A percentile compares a stretch with the other conserved stretches of the same genome.
These are phyloP conservation scores for Solenopsis invicta DNA, from an alignment of 1,140 invertebrate species.

Conservation along the genomic window DNA sequence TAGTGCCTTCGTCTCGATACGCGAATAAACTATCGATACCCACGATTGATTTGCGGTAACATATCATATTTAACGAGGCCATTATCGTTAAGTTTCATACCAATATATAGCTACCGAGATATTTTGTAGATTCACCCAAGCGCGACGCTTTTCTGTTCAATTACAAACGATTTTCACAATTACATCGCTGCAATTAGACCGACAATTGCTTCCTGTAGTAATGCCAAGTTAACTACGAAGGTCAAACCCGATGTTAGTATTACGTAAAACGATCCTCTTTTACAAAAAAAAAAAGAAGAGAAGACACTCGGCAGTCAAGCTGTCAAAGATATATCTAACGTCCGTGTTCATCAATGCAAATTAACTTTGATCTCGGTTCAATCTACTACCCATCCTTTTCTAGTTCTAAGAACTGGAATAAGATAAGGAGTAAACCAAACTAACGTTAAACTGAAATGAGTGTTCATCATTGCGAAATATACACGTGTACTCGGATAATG, in stretches of 20 bases:
- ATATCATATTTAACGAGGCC: not conserved
- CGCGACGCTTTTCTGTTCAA: conserved; percentile 53
- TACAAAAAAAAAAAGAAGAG: not conserved
- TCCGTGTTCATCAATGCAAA: too few species aligned
- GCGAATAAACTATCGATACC: not conserved
- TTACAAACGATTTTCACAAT: conserved; percentile 61
- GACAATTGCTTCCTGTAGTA: conserved; percentile 57
- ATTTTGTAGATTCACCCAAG: conserved; percentile 48
- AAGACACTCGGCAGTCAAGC: not conserved
- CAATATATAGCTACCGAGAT: not conserved
- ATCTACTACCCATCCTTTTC: too few species aligned
- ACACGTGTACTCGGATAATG: not conserved
- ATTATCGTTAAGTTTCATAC: not conserved
- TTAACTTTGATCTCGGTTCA: too few species aligned
- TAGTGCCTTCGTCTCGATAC: not conserved
- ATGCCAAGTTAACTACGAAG: conserved; percentile 49
- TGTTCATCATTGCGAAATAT: not conserved
- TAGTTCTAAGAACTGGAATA: too few species aligned
- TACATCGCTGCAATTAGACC: conserved; percentile 58
- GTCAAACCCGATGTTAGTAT: conserved; percentile 31
- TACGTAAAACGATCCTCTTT: conserved; percentile 46
- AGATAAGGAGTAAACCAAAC: too few species aligned
- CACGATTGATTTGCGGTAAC: not conserved
- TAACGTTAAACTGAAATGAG: too few species aligned
- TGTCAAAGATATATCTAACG: conserved; percentile 10